Base-by-base conservation (phyloP, 2,888 invertebrate species). In the Biston stratarius region DNA sequence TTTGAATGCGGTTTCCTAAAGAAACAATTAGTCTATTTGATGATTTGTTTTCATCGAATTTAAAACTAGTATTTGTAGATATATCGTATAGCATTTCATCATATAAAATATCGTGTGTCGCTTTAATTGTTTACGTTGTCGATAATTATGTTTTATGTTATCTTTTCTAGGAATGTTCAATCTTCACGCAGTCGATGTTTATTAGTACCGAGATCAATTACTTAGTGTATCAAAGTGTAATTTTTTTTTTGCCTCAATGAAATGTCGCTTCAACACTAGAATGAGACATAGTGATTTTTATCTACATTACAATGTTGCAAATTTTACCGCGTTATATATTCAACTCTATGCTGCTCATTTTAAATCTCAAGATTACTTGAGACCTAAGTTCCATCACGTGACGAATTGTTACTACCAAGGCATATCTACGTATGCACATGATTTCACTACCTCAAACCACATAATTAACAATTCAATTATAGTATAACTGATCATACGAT, bases 231-330 rank as follows among this genome's bases (percentile, higher is more conserved):
- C 63, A 40, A 40, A 63, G 45, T 65, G 64, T 65, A 38, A 9
- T 5, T 6, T 38, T 53, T 59, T 59, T 69, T 69, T 64, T 62
- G 8, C 62, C 51, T 60, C 69, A 48, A 65, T 62, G 55, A 61
- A 71, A 67, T 69, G 72, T 64, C 59, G 60, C 67, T 60, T 67
- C 70, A 58, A 63, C 67, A 65, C 70, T 64, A 67, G 65, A 67
- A 66, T 61, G 34, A 72, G 64, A 51, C 55, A 56, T 47, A 36
- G 9, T 12, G 49, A 60, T 45, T 24, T 67, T 64, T 61, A 63
- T 59, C 44, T 52, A 24, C 49, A 6, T 45, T 48, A 71, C 66
- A 72, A 57, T 69, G 69, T 71, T 61, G 61, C 59, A n/a, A 62
- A 62, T 48, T 36, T 33, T 9, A 42, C 55, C 7, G 36, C 53